Conservation (phyloP, 2,888 invertebrate genomes). For the Zygaena filipendulae region DNA sequence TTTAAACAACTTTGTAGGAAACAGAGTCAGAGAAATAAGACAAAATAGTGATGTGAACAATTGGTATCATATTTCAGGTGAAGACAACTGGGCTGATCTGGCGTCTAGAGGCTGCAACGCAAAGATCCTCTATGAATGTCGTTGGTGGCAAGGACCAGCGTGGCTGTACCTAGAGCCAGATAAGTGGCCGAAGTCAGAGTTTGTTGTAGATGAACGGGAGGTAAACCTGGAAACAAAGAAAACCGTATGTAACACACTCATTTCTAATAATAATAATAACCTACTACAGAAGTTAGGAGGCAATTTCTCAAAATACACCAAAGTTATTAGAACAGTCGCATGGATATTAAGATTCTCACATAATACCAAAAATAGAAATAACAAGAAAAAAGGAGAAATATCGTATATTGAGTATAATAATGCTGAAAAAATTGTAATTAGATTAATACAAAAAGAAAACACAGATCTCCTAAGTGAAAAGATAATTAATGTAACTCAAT, state of each 20-base stretch:
- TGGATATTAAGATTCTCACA: no score
- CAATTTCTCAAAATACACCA: no score
- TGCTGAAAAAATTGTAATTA: no score
- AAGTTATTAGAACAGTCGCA: no score
- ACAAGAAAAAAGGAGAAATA: no score
- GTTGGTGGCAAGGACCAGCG: conserved; percentile 4
- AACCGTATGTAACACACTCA: background rate
- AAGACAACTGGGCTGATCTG: conserved; percentile 1
- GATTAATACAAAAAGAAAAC: no score
- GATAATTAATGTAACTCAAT: no score
- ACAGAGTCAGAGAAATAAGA: background rate
- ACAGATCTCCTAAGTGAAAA: no score
- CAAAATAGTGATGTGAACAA: background rate
- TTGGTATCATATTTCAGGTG: conserved; percentile 1
- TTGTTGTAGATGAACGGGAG: background rate
- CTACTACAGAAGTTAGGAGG: no score
- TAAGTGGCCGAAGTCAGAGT: background rate
- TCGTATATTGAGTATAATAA: no score
- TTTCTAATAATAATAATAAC: background rate
- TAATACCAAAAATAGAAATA: no score
- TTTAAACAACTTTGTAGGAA: background rate
- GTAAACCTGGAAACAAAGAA: conserved; percentile 1
- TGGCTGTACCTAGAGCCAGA: background rate
- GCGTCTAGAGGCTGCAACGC: conserved; percentile 3
- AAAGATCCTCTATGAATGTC: conserved; percentile 1